These are phyloP conservation scores for Epirrita christyi DNA, from an alignment of 2,888 invertebrate species.

Conservation along the genomic window DNA sequence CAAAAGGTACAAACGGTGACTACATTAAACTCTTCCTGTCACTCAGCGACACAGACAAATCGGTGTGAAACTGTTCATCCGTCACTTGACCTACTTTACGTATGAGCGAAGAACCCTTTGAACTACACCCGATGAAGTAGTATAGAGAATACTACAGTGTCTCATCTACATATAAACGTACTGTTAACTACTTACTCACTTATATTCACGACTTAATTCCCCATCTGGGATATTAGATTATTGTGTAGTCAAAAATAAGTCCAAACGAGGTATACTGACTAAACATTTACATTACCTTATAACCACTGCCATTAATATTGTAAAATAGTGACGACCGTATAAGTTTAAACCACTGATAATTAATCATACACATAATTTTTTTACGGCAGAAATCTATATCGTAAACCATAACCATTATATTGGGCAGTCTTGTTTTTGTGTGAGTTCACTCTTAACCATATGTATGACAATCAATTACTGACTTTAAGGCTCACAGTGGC, in stretches of 20 bases:
- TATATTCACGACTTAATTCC: no score
- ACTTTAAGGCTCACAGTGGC: conserved; percentile 1
- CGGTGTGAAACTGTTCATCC: conserved; percentile 45
- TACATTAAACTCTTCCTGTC: conserved; percentile 39
- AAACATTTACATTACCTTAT: no score
- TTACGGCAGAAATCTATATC: no score
- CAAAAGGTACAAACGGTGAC: conserved; percentile 26
- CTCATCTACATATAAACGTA: not conserved
- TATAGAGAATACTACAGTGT: conserved; percentile 13
- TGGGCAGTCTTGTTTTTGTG: not conserved
- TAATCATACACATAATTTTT: no score
- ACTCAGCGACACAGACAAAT: conserved; percentile 43
- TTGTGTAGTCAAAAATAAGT: no score
- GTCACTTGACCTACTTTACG: conserved; percentile 55
- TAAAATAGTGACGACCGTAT: no score
- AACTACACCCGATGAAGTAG: conserved; percentile 28
- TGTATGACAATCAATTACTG: conserved; percentile 2
- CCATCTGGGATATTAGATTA: no score
- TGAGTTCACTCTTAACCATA: not conserved
- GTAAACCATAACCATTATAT: no score
- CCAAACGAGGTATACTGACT: no score
- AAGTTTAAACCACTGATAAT: no score
- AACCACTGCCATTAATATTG: no score
- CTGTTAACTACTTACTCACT: no score
- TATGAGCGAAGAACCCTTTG: conserved; percentile 47